Evolutionary conservation across 2,888 invertebrate species (phyloP).

Genomic region (Palloptera scutellata): DNA sequence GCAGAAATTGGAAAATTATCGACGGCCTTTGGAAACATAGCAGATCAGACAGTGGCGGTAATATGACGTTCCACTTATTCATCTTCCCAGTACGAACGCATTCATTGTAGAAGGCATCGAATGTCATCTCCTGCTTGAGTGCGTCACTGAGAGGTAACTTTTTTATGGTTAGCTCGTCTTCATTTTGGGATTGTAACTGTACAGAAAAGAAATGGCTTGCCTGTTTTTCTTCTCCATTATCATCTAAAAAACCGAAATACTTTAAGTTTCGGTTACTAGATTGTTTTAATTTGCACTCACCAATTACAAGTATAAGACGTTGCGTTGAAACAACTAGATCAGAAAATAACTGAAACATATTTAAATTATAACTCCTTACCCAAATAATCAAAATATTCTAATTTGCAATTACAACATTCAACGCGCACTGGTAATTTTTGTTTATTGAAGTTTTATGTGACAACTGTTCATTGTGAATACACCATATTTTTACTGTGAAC

Average conservation of each 20-base stretch:
- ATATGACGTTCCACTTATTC: slow-evolving; percentile 49
- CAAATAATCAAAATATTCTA: too few species aligned
- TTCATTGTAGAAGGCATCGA: slow-evolving; percentile 45
- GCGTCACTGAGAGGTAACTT: slow-evolving; percentile 43
- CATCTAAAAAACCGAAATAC: slow-evolving; percentile 46
- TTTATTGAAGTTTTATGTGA: too few species aligned
- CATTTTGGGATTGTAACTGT: slow-evolving; percentile 55
- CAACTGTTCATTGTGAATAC: too few species aligned
- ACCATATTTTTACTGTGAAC: too few species aligned
- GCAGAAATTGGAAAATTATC: slow-evolving; percentile 53
- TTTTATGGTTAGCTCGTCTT: slow-evolving; percentile 47
- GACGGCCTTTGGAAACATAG: slow-evolving; percentile 50
- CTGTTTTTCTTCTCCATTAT: slow-evolving; percentile 57
- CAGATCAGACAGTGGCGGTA: slow-evolving; percentile 57
- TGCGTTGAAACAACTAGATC: slow-evolving; percentile 55
- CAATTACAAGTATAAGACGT: slow-evolving; percentile 59
- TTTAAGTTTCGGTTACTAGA: neutral
- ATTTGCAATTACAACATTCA: too few species aligned
- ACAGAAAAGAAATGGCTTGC: slow-evolving; percentile 53
- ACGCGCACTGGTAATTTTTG: too few species aligned
- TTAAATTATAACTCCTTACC: too few species aligned
- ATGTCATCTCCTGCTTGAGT: slow-evolving; percentile 43
- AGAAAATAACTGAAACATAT: slow-evolving; percentile 43
- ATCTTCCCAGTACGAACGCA: slow-evolving; percentile 33
- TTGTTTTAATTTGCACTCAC: slow-evolving; percentile 42